A percentile compares a stretch with the other conserved stretches of the same genome.
These are phyloP conservation scores for Eudyptes chrysolophus DNA, from an alignment of 2,113 vertebrate genomes.

Conservation along the genomic window DNA sequence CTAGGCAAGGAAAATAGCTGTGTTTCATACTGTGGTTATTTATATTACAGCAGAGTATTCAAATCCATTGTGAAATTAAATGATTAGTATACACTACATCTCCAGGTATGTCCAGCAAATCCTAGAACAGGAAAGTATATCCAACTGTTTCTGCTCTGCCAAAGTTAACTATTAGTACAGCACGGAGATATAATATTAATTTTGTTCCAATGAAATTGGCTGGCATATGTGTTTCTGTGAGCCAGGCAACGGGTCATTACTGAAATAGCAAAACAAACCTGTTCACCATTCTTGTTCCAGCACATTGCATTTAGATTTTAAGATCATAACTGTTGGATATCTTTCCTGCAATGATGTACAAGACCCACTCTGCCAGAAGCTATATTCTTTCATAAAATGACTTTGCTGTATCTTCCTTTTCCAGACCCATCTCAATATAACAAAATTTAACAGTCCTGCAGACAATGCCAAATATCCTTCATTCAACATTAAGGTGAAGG, in stretches of 20 bases:
- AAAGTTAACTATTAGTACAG: conserved; percentile 72
- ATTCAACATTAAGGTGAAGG: conserved; percentile 70
- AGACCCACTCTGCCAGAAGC: conserved; percentile 42
- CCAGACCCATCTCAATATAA: conserved; percentile 46
- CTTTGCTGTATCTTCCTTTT: conserved; percentile 44
- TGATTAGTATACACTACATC: neutral
- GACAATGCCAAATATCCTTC: conserved; percentile 60
- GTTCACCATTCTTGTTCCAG: conserved; percentile 40
- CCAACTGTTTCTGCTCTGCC: conserved; percentile 32
- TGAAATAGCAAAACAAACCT: conserved; percentile 63
- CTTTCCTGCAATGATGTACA: conserved; percentile 45
- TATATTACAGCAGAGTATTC: neutral
- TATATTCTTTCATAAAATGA: conserved; percentile 48
- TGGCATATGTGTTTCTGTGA: conserved; percentile 57
- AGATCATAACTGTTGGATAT: conserved; percentile 56
- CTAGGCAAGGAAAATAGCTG: neutral
- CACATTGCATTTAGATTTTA: conserved; percentile 57
- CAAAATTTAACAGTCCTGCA: conserved; percentile 52
- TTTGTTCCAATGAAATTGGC: conserved; percentile 72
- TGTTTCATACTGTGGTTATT: neutral
- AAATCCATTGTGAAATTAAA: neutral
- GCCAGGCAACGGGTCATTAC: conserved; percentile 69
- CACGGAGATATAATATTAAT: conserved; percentile 64
- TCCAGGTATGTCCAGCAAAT: conserved; percentile 32
- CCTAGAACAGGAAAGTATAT: conserved; percentile 32